These are phyloP conservation scores for Caenorhabditis sp. DNA, from an alignment of 2,888 invertebrate genomes.

Conservation along the genomic window DNA sequence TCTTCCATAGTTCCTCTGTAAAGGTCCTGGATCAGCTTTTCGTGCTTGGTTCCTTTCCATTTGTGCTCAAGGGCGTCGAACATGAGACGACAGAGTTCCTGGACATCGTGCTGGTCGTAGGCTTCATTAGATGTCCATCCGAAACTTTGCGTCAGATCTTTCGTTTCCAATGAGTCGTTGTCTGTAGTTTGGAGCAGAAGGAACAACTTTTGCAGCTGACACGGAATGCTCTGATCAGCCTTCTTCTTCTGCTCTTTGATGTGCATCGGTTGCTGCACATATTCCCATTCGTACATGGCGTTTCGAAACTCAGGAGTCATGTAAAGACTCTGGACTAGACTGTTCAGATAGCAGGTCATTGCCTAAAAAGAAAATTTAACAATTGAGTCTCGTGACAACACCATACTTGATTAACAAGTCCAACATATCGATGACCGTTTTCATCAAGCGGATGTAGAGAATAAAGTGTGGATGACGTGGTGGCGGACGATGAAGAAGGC, in stretches of 20 bases:
- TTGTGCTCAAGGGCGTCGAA: constrained; percentile 92
- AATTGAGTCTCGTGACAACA: neutral
- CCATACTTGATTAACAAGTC: constrained; percentile 78
- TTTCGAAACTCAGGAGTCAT: constrained; percentile 96
- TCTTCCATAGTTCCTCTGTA: constrained; percentile 89
- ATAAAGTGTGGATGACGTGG: constrained; percentile 19
- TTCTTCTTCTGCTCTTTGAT: constrained; percentile 73
- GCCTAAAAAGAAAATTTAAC: constrained; percentile 85
- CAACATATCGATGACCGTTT: constrained; percentile 81
- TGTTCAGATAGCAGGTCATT: constrained; percentile 95
- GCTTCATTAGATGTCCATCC: constrained; percentile 94
- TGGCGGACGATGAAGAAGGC: constrained; percentile 3
- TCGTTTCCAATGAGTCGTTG: constrained; percentile 91
- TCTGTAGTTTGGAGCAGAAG: constrained; percentile 91
- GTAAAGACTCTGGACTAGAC: constrained; percentile 91
- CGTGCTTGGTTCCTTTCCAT: constrained; percentile 89
- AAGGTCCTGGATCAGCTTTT: constrained; percentile 90
- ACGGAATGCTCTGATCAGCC: constrained; percentile 89
- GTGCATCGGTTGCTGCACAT: constrained; percentile 37
- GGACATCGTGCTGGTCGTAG: constrained; percentile 95
- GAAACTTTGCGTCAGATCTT: constrained; percentile 91
- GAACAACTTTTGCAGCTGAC: constrained; percentile 91
- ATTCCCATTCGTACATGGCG: constrained; percentile 87
- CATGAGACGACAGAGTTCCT: constrained; percentile 93
- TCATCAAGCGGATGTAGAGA: constrained; percentile 73